phyloP scores from a whole-genome alignment of 2,113 vertebrate genomes.

The Ranitomeya variabilis region DNA sequence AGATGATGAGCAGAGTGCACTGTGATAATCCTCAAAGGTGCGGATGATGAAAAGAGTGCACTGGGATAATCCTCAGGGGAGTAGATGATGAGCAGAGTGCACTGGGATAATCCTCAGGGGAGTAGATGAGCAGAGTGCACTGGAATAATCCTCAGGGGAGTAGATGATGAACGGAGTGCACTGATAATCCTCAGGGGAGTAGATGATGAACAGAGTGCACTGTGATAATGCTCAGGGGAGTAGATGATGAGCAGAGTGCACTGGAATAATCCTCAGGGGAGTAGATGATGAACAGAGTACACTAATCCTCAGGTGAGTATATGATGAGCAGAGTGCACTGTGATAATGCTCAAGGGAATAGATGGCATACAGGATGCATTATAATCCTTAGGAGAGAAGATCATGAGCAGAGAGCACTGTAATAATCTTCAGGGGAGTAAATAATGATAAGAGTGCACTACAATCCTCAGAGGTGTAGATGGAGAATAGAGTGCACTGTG shows the following conservation, averaged over 20 bases:
- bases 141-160: background rate
- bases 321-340: background rate
- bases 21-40: background rate
- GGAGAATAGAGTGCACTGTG: background rate
- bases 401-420: background rate
- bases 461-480: background rate
- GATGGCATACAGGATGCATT: background rate
- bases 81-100: background rate
- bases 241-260: background rate
- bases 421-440: background rate
- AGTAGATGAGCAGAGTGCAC: background rate
- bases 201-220: background rate
- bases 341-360: background rate
- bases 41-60: too few species aligned
- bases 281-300: too few species aligned
- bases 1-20: background rate
- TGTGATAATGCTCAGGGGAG: background rate
- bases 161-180: background rate
- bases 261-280: background rate
- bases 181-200: background rate
- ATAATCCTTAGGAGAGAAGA: background rate
- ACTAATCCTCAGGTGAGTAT: background rate
- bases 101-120: background rate
- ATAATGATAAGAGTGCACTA: background rate
- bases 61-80: background rate